Base-by-base conservation (phyloP, 2,113 vertebrate species). In the Platichthys flesus region DNA sequence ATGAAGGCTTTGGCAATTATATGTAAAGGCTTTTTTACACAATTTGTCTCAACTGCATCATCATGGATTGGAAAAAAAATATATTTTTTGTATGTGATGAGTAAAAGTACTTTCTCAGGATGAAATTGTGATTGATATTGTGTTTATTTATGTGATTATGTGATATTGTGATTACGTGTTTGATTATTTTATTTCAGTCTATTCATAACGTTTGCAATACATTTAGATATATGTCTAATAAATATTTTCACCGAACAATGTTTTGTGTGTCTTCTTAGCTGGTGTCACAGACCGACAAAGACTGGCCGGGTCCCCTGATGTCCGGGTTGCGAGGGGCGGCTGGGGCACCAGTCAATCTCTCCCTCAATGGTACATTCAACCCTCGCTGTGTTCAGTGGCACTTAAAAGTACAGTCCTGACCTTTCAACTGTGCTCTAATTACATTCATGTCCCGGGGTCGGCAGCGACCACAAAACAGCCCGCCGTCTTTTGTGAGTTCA, bases 351-450 rank as follows among this genome's bases (percentile, higher is more conserved):
- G 90, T 88, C 89, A 90, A 79, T 88, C 91, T 88, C 51, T 57
- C 70, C 55, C 71, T 88, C 78, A 85, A 85, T 84, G 78, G 82
- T 86, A 90, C 88, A 90, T 88, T 80, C 84, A 67, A 70, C 81
- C 71, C 84, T 90, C 35, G 82, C 83, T 79, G 87, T 62, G 78
- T 90, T 85, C 78, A 62, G 68, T 84, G 85, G 69, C 80, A 78
- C 90, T 89, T 87, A 55, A 76, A 86, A 88, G 83, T 80, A 66
- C 78, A 84, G 86, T 47, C 70, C 65, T 90, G 90, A 93, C 91
- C 91, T 93, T 93, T 93, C 90, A 88, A 88, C 90, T 91, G 90
- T 83, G 86, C 71, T 93, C 92, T 93, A 93, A 93, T 93, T 93
- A 90, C 91, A 93, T 93, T 90, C 85, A 88, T 93, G 91, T 93